Evolutionary conservation across 2,113 vertebrate genomes (phyloP).

Genomic region (Boleophthalmus pectinirostris): DNA sequence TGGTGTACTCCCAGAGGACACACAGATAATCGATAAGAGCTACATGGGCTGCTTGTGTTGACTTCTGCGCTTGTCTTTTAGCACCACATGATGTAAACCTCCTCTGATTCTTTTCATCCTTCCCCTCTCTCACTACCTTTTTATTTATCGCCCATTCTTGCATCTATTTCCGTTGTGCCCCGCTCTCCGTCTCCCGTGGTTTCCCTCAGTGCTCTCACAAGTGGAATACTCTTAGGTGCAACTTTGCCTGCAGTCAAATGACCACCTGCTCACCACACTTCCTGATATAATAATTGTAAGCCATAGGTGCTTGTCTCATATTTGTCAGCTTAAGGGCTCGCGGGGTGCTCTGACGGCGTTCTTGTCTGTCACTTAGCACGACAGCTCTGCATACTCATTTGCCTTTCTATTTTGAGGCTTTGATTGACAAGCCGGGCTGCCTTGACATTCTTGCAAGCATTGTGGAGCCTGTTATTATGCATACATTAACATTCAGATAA

Average conservation of each 20-base stretch:
- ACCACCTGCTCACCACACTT: conserved; percentile 41
- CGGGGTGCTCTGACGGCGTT: conserved; percentile 48
- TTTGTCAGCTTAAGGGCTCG: conserved; percentile 80
- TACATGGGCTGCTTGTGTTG: conserved; percentile 36
- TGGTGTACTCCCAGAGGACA: conserved; percentile 28
- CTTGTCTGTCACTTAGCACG: conserved; percentile 80
- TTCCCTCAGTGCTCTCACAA: conserved; percentile 13
- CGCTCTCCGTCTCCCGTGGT: not conserved
- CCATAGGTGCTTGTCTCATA: conserved; percentile 60
- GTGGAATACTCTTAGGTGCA: conserved; percentile 22
- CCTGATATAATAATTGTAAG: conserved; percentile 69
- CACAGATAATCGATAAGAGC: conserved; percentile 53
- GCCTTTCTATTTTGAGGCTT: conserved; percentile 87
- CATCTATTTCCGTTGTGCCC: not conserved
- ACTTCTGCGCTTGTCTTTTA: conserved; percentile 27
- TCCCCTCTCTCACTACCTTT: not conserved
- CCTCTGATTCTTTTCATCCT: conserved; percentile 6
- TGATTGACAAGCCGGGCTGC: conserved; percentile 91
- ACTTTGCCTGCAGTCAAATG: conserved; percentile 45
- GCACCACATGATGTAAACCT: conserved; percentile 26
- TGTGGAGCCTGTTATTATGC: conserved; percentile 96
- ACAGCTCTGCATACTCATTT: conserved; percentile 87
- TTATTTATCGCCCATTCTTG: conserved; percentile 9
- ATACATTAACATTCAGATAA: conserved; percentile 99
- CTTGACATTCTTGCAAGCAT: conserved; percentile 87